Conservation (phyloP, 2,888 invertebrate species). For the Xanthorhoe spadicearia region DNA sequence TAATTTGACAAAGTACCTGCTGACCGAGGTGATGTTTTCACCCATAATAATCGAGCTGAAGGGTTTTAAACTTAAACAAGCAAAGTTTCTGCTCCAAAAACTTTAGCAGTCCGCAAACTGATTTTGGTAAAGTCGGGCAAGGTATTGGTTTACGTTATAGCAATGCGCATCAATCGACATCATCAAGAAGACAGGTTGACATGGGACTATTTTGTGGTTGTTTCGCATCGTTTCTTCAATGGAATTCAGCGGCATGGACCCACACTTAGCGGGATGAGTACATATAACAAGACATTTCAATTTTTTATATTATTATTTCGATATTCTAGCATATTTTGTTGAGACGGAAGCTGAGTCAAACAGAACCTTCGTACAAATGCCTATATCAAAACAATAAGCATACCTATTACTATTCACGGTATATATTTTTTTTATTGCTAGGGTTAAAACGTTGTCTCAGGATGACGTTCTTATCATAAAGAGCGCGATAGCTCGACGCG, state of each 20-base stretch:
- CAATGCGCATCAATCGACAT: constrained; percentile 65
- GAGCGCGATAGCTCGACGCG: constrained; percentile 53
- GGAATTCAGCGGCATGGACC: constrained; percentile 59
- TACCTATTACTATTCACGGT: constrained; percentile 20
- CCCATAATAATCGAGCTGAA: constrained; percentile 38
- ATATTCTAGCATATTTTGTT: background rate
- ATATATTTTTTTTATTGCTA: constrained; percentile 27
- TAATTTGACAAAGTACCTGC: constrained; percentile 76
- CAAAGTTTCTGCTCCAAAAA: constrained; percentile 43
- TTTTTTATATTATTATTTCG: background rate
- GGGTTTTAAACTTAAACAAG: constrained; percentile 57
- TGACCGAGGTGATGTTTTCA: constrained; percentile 56
- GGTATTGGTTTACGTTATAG: constrained; percentile 73
- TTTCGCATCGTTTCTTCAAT: constrained; percentile 61
- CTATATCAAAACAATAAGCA: background rate
- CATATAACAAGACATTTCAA: background rate
- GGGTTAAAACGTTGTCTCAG: constrained; percentile 26
- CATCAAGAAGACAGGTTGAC: constrained; percentile 70
- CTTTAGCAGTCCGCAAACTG: constrained; percentile 52
- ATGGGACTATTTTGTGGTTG: constrained; percentile 66
- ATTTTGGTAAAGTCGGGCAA: constrained; percentile 52
- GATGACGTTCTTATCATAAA: constrained; percentile 56
- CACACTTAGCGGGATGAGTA: background rate
- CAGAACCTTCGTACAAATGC: background rate
- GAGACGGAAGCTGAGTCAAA: background rate